Conservation (phyloP, 2,113 vertebrate genomes). For the Apodemus speciosus region DNA sequence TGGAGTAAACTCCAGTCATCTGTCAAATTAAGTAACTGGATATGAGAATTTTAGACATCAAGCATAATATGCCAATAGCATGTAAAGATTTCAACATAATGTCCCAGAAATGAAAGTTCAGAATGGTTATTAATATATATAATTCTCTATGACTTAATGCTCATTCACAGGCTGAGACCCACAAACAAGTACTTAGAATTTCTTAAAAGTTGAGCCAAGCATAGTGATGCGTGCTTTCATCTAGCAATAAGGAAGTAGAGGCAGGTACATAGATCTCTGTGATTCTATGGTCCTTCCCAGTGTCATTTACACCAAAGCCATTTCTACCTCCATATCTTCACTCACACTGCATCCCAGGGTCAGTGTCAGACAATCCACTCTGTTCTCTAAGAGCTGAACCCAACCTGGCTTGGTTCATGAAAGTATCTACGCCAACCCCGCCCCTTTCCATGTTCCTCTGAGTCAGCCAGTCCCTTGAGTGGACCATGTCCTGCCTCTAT, state of each 20-base stretch:
- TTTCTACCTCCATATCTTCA: background rate
- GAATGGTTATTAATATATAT: background rate
- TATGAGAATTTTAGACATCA: slow-evolving; percentile 35
- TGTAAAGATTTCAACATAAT: slow-evolving; percentile 8
- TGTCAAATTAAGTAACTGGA: background rate
- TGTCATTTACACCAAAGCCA: background rate
- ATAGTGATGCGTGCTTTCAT: background rate
- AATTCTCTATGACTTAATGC: background rate
- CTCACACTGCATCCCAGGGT: background rate
- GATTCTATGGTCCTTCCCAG: background rate
- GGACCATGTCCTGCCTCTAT: background rate
- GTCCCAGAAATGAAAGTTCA: background rate
- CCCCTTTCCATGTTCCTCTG: background rate
- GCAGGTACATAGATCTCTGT: background rate
- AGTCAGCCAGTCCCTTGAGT: background rate
- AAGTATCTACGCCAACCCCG: background rate
- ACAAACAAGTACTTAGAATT: background rate
- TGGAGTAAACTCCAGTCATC: background rate
- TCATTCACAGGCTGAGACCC: background rate
- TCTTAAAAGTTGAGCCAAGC: background rate
- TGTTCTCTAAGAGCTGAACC: background rate
- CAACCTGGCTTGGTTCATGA: background rate
- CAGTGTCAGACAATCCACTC: background rate
- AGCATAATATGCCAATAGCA: background rate
- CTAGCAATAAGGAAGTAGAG: background rate